Percentiles rank a stretch among this genome's conserved stretches.
phyloP scores from a whole-genome alignment of 2,888 invertebrate genomes.

The Amiota mariae region DNA sequence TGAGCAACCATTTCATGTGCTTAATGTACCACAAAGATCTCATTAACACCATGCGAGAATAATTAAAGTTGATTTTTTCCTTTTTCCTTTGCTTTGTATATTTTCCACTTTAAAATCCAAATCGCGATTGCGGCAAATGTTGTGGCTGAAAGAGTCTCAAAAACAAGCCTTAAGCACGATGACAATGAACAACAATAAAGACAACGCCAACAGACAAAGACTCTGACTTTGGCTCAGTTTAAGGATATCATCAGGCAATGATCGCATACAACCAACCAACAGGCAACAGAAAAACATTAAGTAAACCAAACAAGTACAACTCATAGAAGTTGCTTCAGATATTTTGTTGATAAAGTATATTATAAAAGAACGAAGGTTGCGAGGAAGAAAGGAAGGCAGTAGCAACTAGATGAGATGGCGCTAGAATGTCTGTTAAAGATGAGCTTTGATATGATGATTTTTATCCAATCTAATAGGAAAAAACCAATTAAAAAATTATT shows the following conservation, averaged over 20 bases:
- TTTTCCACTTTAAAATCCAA: background rate
- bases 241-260: background rate
- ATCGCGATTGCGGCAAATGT: conserved; percentile 16
- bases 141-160: too few species aligned
- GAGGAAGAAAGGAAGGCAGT: background rate
- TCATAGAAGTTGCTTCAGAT: background rate
- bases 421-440: conserved; percentile 22
- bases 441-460: background rate
- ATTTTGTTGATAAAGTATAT: background rate
- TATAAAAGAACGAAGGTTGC: background rate
- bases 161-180: too few species aligned
- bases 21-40: conserved; percentile 60
- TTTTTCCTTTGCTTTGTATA: background rate
- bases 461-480: background rate
- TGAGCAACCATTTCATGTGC: conserved; percentile 51
- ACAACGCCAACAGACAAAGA: background rate
- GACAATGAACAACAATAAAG: background rate
- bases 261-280: background rate
- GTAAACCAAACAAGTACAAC: too few species aligned
- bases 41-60: conserved; percentile 71
- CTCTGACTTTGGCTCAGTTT: too few species aligned
- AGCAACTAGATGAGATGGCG: conserved; percentile 7
- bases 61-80: conserved; percentile 63
- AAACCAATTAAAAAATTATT: conserved; percentile 30
- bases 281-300: background rate